Evolutionary conservation across 2,888 invertebrate genomes (phyloP).

Genomic region (Brachyptera putata): DNA sequence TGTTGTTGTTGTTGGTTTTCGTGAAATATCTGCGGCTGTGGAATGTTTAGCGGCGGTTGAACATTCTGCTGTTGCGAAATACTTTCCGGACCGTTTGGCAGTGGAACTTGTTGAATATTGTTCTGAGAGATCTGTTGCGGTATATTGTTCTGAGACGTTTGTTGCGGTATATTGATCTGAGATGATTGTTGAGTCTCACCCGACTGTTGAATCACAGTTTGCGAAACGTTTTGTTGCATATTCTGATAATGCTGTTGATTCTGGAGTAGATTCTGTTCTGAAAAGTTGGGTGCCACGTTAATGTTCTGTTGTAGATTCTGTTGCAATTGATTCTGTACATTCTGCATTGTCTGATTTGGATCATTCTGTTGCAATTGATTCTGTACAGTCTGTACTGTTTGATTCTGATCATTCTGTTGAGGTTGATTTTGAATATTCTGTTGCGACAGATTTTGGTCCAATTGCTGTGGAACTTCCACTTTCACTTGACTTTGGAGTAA

Average conservation of each 20-base stretch:
- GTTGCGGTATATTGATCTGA: too few relatives aligned
- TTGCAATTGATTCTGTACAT: not conserved
- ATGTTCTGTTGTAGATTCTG: not conserved
- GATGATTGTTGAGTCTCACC: too few relatives aligned
- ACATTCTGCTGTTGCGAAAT: conserved; percentile 15
- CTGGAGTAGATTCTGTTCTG: conserved; percentile 25
- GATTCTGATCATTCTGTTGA: not conserved
- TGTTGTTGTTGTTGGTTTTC: conserved; percentile 37
- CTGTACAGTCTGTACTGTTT: not conserved
- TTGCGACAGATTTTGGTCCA: too few relatives aligned
- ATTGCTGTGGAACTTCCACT: too few relatives aligned
- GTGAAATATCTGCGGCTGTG: conserved; percentile 35
- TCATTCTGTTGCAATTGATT: not conserved
- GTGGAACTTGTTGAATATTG: too few relatives aligned
- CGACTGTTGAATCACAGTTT: too few relatives aligned
- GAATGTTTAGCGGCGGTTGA: too few relatives aligned
- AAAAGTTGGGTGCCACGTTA: too few relatives aligned
- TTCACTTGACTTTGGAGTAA: too few relatives aligned
- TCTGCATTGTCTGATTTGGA: not conserved
- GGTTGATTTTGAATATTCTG: not conserved
- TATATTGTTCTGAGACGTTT: too few relatives aligned
- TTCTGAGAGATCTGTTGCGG: too few relatives aligned
- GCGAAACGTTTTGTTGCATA: conserved; percentile 31
- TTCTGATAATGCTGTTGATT: conserved; percentile 31
- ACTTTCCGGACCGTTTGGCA: conserved; percentile 33